Percentiles rank a stretch among this genome's conserved stretches.
These are phyloP conservation scores for Dioctria rufipes DNA, from an alignment of 2,888 invertebrate genomes.

Conservation along the genomic window DNA sequence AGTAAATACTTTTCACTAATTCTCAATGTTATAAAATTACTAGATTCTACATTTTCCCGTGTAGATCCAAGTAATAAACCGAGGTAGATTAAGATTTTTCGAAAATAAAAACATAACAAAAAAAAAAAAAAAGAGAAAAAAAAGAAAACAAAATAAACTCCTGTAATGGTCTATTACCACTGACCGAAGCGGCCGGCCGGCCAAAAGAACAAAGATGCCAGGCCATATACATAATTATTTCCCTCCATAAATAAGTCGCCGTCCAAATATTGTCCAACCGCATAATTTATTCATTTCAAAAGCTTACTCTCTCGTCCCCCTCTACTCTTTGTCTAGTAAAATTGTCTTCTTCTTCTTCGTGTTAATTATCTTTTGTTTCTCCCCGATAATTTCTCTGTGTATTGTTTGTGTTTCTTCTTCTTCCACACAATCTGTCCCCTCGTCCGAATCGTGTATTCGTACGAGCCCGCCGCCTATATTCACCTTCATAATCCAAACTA, in stretches of 20 bases:
- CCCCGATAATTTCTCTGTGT: background rate
- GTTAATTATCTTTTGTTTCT: constrained; percentile 39
- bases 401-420: constrained; percentile 8
- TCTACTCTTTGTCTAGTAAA: background rate
- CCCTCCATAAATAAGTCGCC: constrained; percentile 52
- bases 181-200: constrained; percentile 30
- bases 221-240: constrained; percentile 33
- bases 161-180: constrained; percentile 39
- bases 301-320: constrained; percentile 15
- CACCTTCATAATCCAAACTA: constrained; percentile 17
- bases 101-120: too few relatives aligned
- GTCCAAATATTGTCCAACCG: constrained; percentile 55
- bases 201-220: constrained; percentile 11
- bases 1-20: too few relatives aligned
- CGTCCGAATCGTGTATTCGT: background rate
- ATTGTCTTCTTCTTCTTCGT: constrained; percentile 1
- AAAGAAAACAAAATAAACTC: background rate
- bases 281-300: constrained; percentile 55
- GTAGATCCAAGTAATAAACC: too few relatives aligned
- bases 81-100: too few relatives aligned
- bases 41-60: too few relatives aligned
- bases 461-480: background rate
- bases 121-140: too few relatives aligned
- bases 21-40: too few relatives aligned
- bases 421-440: constrained; percentile 24